Conservation (phyloP, 2,797 vertebrate genomes). For the Hypotaenidia philippensis region DNA sequence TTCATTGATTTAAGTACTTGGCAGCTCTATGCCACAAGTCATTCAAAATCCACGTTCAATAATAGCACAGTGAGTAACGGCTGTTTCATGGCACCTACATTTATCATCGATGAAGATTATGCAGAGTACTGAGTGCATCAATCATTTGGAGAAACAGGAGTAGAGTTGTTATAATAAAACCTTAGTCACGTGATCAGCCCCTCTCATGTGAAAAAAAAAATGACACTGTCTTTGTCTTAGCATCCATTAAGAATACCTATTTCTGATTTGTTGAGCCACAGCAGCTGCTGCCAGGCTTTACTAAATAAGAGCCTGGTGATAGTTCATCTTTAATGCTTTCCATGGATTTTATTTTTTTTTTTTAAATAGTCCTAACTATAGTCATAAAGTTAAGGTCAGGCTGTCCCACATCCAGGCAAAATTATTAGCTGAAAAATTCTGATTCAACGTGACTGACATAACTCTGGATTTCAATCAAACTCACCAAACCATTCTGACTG, state of each 20-base stretch:
- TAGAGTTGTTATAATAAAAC: constrained; percentile 9
- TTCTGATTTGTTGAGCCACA: constrained; percentile 6
- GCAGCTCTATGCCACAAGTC: neutral
- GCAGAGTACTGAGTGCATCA: neutral
- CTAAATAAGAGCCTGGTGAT: neutral
- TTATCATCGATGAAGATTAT: neutral
- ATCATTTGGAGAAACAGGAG: neutral
- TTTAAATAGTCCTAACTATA: neutral
- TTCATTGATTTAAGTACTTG: neutral
- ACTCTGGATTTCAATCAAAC: neutral
- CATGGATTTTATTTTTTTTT: neutral
- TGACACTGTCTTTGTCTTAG: neutral
- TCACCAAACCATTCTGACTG: neutral
- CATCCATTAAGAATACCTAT: constrained; percentile 3
- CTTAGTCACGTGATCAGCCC: neutral
- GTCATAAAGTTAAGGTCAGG: neutral
- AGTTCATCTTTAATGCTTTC: neutral
- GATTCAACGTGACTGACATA: neutral
- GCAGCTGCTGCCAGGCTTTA: neutral
- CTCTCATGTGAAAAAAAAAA: constrained; percentile 6
- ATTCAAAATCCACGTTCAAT: constrained; percentile 37
- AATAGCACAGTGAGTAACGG: neutral
- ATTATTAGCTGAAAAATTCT: neutral
- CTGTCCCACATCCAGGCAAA: neutral
- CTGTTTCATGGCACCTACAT: neutral